Conservation (phyloP, 2,113 vertebrate species). For the Arenaria interpres region DNA sequence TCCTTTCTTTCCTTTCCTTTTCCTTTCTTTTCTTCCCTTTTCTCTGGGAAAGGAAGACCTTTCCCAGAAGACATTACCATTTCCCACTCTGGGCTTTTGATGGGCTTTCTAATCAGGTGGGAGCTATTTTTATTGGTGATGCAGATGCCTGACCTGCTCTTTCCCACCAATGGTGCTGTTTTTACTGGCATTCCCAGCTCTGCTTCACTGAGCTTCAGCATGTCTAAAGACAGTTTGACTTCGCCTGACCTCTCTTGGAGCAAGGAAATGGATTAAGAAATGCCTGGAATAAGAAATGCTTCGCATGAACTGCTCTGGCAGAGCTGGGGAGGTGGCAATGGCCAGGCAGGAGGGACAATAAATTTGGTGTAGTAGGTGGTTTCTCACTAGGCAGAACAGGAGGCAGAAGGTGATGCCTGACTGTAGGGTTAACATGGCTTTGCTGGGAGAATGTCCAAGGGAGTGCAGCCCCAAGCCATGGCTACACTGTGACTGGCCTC, state of each 20-base stretch:
- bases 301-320: not conserved
- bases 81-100: not conserved
- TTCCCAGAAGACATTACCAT: not conserved
- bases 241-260: not conserved
- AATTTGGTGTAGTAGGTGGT: not conserved
- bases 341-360: not conserved
- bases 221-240: not conserved
- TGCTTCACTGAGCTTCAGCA: not conserved
- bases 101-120: accelerated
- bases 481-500: accelerated
- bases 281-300: not conserved
- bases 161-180: not conserved
- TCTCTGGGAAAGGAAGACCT: not conserved
- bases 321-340: accelerated
- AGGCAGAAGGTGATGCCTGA: not conserved
- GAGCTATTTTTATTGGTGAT: not conserved
- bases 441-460: not conserved
- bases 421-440: not conserved
- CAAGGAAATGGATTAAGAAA: not conserved
- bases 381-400: not conserved
- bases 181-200: not conserved
- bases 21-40: too few relatives aligned
- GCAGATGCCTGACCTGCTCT: not conserved
- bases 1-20: too few relatives aligned
- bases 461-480: not conserved